These are phyloP conservation scores for Brotogeris chrysoptera DNA, from an alignment of 2,797 vertebrate genomes.

Conservation along the genomic window DNA sequence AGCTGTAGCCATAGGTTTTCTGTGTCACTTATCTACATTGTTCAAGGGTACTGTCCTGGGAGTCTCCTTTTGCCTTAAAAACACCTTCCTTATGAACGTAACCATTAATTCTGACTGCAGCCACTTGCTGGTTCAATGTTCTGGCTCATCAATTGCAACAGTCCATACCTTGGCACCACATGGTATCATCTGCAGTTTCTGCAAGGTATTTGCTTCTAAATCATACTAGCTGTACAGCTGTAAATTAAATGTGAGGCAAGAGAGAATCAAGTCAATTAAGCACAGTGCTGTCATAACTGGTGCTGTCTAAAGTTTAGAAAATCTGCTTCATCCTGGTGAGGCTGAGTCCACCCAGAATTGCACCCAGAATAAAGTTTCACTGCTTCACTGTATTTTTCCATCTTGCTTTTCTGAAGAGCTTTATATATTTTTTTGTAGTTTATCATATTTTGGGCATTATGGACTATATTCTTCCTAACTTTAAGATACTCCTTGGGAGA, in stretches of 20 bases:
- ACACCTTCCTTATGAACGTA: background rate
- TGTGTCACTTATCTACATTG: background rate
- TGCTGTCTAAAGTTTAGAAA: background rate
- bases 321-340: background rate
- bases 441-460: background rate
- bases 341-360: background rate
- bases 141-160: background rate
- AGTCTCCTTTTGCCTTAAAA: background rate
- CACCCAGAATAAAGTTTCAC: background rate
- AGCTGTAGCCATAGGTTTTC: background rate
- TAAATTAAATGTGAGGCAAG: background rate
- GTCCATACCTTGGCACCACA: background rate
- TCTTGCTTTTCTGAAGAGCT: background rate
- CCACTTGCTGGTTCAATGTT: background rate
- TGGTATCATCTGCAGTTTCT: background rate
- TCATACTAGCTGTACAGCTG: background rate
- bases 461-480: background rate
- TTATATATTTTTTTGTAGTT: background rate
- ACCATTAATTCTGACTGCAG: background rate
- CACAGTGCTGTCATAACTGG: background rate
- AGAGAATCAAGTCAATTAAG: background rate
- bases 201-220: constrained; percentile 26
- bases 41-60: background rate
- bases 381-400: background rate
- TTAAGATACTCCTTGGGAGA: background rate